phyloP scores from a whole-genome alignment of 2,797 vertebrate genomes.

The Babyrousa celebensis region DNA sequence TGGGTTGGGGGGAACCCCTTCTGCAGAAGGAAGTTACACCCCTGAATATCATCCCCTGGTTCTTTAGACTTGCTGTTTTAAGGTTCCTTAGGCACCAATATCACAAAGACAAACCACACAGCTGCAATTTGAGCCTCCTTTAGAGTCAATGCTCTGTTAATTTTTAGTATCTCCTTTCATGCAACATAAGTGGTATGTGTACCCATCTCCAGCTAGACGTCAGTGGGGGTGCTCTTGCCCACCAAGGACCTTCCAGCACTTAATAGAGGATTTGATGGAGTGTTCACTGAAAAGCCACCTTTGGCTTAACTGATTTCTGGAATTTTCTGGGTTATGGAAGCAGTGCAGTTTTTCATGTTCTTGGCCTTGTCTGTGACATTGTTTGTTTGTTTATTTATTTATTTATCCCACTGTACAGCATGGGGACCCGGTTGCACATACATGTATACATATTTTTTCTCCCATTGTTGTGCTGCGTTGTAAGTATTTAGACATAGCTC shows the following conservation, averaged over 20 bases:
- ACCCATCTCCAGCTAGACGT: neutral
- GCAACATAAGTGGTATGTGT: neutral
- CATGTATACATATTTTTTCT: too few species aligned
- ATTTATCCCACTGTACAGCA: too few species aligned
- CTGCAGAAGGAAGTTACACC: neutral
- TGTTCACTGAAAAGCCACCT: conserved; percentile 40
- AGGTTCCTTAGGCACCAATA: neutral
- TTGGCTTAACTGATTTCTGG: conserved; percentile 61
- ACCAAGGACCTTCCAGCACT: neutral
- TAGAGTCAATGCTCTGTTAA: neutral
- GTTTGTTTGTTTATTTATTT: too few species aligned
- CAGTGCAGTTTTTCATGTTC: conserved; percentile 8
- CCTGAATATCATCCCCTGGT: neutral
- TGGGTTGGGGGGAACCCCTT: neutral
- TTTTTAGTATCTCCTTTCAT: conserved; percentile 22
- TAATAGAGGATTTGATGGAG: conserved; percentile 57
- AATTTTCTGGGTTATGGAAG: conserved; percentile 64
- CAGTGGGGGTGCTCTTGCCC: neutral
- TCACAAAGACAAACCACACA: neutral
- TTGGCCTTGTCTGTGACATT: conserved; percentile 8
- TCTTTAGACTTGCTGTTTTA: conserved; percentile 32
- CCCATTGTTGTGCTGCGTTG: too few species aligned
- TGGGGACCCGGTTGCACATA: too few species aligned
- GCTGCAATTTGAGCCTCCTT: neutral
- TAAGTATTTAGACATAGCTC: too few species aligned